A percentile compares a stretch with the other conserved stretches of the same genome.
Evolutionary conservation across 2,113 vertebrate species (phyloP).

Genomic region (Nothoprocta perdicaria): DNA sequence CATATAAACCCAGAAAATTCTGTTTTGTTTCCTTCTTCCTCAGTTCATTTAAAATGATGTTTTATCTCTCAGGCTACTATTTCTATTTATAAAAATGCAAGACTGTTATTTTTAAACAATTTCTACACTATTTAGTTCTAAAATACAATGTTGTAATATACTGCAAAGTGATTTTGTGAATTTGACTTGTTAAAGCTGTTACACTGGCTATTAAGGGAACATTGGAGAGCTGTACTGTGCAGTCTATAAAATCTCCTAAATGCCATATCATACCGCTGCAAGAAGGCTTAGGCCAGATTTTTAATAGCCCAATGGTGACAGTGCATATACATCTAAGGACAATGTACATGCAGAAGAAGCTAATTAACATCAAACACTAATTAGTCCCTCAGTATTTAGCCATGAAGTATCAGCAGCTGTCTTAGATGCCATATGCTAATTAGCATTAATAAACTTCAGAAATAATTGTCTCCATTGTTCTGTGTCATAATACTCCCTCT

Average conservation of each 20-base stretch:
- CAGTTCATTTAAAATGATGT: neutral
- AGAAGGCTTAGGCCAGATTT: constrained; percentile 64
- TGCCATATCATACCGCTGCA: constrained; percentile 31
- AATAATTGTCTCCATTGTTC: constrained; percentile 87
- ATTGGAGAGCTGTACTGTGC: neutral
- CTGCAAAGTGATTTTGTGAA: neutral
- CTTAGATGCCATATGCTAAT: constrained; percentile 86
- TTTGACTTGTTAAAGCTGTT: neutral
- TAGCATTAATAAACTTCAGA: constrained; percentile 88
- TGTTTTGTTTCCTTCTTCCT: neutral
- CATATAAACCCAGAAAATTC: neutral
- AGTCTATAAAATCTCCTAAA: constrained; percentile 49
- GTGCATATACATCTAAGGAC: constrained; percentile 70
- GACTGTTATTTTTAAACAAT: neutral
- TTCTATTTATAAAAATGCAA: neutral
- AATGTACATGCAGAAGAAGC: constrained; percentile 74
- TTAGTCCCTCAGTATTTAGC: constrained; percentile 87
- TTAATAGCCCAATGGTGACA: constrained; percentile 71
- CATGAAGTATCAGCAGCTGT: constrained; percentile 86
- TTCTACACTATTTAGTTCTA: neutral
- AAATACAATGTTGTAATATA: neutral
- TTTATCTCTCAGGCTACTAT: neutral
- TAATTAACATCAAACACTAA: constrained; percentile 86
- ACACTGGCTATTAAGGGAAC: neutral
- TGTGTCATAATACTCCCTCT: constrained; percentile 82